phyloP scores from a whole-genome alignment of 1,140 invertebrate species.

The Stenopsyche tienmushanensis region DNA sequence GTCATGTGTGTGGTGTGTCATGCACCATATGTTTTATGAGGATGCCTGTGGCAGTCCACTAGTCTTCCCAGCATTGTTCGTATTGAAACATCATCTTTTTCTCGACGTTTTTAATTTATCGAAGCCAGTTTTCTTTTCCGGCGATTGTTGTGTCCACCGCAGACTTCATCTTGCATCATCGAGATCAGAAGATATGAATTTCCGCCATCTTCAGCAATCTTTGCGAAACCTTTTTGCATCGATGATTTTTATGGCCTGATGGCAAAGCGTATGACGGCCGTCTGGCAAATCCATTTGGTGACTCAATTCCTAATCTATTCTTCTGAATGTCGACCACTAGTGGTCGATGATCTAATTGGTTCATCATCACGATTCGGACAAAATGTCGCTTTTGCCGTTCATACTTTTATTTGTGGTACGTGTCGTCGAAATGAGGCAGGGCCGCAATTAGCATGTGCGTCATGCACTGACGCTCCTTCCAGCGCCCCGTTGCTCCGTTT shows the following conservation, averaged over 20 bases:
- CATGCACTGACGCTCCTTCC: too few relatives aligned
- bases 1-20: too few relatives aligned
- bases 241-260: not conserved
- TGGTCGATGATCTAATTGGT: not conserved
- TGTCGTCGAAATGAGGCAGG: slow-evolving; percentile 5
- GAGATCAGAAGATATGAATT: too few relatives aligned
- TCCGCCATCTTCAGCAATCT: too few relatives aligned
- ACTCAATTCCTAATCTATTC: not conserved
- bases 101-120: slow-evolving; percentile 10
- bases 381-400: not conserved
- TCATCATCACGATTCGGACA: not conserved
- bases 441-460: slow-evolving; percentile 24
- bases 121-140: slow-evolving; percentile 16
- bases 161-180: too few relatives aligned
- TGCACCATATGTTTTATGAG: not conserved
- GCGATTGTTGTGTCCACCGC: slow-evolving; percentile 14
- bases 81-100: slow-evolving; percentile 21
- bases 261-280: too few relatives aligned
- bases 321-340: not conserved
- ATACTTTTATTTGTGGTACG: slow-evolving; percentile 14
- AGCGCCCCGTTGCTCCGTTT: too few relatives aligned
- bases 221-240: not conserved
- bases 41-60: not conserved
- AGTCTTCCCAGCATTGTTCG: slow-evolving; percentile 17
- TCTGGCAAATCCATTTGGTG: too few relatives aligned